A percentile compares a stretch with the other conserved stretches of the same genome.
Conservation (phyloP, 1,140 invertebrate genomes). For the Aleiodes sp. region DNA sequence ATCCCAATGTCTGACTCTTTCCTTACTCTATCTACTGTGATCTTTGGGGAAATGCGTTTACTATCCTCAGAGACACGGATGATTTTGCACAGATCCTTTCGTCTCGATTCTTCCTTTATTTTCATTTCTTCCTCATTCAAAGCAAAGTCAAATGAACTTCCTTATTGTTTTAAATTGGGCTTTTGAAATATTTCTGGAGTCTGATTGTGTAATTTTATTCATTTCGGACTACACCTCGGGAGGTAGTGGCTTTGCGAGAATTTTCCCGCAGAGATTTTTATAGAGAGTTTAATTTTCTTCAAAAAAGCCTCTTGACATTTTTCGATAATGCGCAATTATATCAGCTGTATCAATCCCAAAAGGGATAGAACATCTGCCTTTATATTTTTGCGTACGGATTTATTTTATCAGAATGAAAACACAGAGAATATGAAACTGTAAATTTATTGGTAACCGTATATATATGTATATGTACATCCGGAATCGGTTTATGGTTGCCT, state of each 20-base stretch:
- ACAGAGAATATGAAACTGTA: background rate
- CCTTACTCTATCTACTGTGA: background rate
- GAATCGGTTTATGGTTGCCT: background rate
- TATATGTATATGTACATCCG: background rate
- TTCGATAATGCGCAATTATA: background rate
- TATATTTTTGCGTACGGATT: background rate
- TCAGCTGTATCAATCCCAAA: background rate
- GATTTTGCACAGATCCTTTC: background rate
- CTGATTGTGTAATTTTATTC: background rate
- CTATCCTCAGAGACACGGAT: background rate
- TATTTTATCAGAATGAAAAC: background rate
- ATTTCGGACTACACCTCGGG: background rate
- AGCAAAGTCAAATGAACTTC: background rate
- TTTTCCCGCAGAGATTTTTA: background rate
- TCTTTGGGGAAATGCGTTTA: background rate
- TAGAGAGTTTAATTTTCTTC: background rate
- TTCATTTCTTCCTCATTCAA: background rate
- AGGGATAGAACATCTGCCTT: background rate
- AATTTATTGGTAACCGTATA: background rate
- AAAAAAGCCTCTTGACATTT: background rate
- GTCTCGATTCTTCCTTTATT: background rate
- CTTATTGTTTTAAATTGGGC: constrained; percentile 17
- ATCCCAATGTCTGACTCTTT: constrained; percentile 6
- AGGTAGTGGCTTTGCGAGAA: background rate
- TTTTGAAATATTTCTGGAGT: background rate